A percentile compares a stretch with the other conserved stretches of the same genome.
These are phyloP conservation scores for Galleria mellonella DNA, from an alignment of 1,140 invertebrate genomes.

Conservation along the genomic window DNA sequence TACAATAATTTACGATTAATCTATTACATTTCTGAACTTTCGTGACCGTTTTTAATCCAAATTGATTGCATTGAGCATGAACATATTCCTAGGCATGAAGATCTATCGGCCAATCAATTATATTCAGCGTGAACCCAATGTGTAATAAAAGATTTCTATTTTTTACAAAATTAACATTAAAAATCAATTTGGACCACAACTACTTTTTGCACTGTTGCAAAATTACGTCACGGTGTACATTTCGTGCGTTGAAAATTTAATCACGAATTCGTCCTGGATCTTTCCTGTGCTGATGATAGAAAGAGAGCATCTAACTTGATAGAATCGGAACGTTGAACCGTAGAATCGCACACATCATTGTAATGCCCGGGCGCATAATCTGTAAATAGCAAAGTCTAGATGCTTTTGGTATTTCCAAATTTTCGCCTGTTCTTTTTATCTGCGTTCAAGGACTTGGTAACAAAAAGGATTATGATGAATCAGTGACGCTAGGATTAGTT, in stretches of 20 bases:
- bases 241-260: slow-evolving; percentile 60
- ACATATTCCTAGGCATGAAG: slow-evolving; percentile 4
- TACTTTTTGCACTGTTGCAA: slow-evolving; percentile 51
- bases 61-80: slow-evolving; percentile 3
- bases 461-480: slow-evolving; percentile 38
- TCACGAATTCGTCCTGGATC: slow-evolving; percentile 38
- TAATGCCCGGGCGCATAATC: slow-evolving; percentile 62
- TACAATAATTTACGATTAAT: not conserved
- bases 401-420: slow-evolving; percentile 1
- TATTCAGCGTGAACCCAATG: slow-evolving; percentile 40
- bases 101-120: slow-evolving; percentile 25
- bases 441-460: slow-evolving; percentile 48
- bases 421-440: slow-evolving; percentile 26
- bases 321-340: slow-evolving; percentile 58
- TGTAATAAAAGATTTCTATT: slow-evolving; percentile 27
- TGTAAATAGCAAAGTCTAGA: slow-evolving; percentile 69
- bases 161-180: slow-evolving; percentile 38
- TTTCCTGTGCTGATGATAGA: slow-evolving; percentile 33
- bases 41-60: slow-evolving; percentile 10
- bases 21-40: slow-evolving; percentile 11
- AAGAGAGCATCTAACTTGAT: slow-evolving; percentile 28
- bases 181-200: slow-evolving; percentile 32
- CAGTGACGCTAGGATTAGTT: slow-evolving; percentile 37
- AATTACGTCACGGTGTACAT: slow-evolving; percentile 45
- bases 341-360: slow-evolving; percentile 56